Conservation (phyloP, 92 coral and sea anemone genomes). For the Zoanthus sansibaricus region DNA sequence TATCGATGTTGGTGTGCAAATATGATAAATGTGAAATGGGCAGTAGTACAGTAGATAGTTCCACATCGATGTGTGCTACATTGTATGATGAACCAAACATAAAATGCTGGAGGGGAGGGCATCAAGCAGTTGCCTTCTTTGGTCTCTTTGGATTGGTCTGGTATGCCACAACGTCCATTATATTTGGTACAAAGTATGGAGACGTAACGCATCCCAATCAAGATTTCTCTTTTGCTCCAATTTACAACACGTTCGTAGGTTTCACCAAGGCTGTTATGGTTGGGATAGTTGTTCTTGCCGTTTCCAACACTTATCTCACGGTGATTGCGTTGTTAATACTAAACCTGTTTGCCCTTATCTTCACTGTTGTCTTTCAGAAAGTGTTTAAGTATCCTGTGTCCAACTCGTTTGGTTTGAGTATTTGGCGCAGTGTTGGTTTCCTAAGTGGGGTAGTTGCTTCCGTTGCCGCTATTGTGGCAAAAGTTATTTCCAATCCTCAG, state of each 20-base stretch:
- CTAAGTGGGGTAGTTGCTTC: slow-evolving; percentile 76
- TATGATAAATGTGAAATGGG: slow-evolving; percentile 49
- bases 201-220: slow-evolving; percentile 92
- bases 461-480: slow-evolving; percentile 75
- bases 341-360: slow-evolving; percentile 72
- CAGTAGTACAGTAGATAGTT: slow-evolving; percentile 31
- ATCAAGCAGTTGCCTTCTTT: slow-evolving; percentile 80
- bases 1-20: slow-evolving; percentile 89
- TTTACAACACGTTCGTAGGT: slow-evolving; percentile 85
- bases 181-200: slow-evolving; percentile 94
- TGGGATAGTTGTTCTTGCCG: slow-evolving; percentile 85
- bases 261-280: slow-evolving; percentile 91
- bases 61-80: slow-evolving; percentile 41
- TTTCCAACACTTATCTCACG: slow-evolving; percentile 60
- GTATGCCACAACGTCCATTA: slow-evolving; percentile 92
- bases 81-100: slow-evolving; percentile 76
- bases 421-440: slow-evolving; percentile 89
- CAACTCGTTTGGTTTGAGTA: slow-evolving; percentile 80
- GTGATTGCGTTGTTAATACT: slow-evolving; percentile 67
- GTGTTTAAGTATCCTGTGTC: slow-evolving; percentile 68
- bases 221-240: slow-evolving; percentile 92
- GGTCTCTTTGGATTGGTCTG: slow-evolving; percentile 93
- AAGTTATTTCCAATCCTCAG: slow-evolving; percentile 57
- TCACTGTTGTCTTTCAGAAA: slow-evolving; percentile 78
- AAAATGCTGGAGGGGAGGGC: slow-evolving; percentile 90